These are phyloP conservation scores for Caenorhabditis sp. DNA, from an alignment of 2,888 invertebrate species.

Conservation along the genomic window DNA sequence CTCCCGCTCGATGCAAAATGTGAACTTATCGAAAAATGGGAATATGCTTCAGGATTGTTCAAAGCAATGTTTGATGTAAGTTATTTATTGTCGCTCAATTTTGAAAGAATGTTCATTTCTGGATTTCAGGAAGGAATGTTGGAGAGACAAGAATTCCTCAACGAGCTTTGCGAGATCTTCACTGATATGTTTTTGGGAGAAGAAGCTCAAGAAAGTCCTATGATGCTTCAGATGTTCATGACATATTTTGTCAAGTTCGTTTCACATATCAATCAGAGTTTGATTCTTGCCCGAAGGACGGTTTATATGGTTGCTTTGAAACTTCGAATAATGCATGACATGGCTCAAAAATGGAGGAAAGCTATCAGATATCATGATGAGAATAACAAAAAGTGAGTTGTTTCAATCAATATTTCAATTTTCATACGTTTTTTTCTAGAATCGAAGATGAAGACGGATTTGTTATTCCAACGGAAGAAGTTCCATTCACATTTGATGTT, in stretches of 20 bases:
- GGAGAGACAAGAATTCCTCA: conserved; percentile 65
- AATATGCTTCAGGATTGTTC: conserved; percentile 27
- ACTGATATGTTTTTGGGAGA: conserved; percentile 30
- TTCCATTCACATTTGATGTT: not conserved
- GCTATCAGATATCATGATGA: not conserved
- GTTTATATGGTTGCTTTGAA: conserved; percentile 41
- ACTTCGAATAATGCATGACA: conserved; percentile 5
- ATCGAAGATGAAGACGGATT: conserved; percentile 5
- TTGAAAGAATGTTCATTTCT: too few relatives aligned
- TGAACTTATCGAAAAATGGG: conserved; percentile 20
- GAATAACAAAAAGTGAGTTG: conserved; percentile 2
- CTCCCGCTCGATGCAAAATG: not conserved
- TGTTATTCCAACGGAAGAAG: not conserved
- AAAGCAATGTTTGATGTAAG: conserved; percentile 35
- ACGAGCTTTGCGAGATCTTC: conserved; percentile 62
- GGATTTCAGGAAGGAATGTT: conserved; percentile 62
- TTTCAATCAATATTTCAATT: not conserved
- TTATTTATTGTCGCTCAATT: too few relatives aligned
- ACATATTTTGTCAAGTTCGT: conserved; percentile 35
- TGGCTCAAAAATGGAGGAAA: conserved; percentile 4
- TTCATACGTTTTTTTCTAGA: not conserved
- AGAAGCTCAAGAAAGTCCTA: not conserved
- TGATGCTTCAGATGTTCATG: conserved; percentile 9
- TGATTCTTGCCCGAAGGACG: conserved; percentile 53
- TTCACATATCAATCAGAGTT: conserved; percentile 45